These are phyloP conservation scores for Gambusia yucatana DNA, from an alignment of 2,797 vertebrate genomes.

Conservation along the genomic window DNA sequence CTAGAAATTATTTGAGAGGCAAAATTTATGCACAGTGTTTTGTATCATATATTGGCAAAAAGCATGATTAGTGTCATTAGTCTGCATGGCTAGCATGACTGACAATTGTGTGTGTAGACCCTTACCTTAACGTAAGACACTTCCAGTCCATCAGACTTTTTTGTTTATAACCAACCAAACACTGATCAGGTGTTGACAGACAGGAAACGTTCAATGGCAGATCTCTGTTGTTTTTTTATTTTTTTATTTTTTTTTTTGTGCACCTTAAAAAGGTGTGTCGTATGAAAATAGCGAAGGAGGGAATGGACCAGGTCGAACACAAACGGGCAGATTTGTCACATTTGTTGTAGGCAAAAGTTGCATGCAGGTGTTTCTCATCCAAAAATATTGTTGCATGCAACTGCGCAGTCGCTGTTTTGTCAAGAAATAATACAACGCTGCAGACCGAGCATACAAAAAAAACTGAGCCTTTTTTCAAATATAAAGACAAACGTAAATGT, in stretches of 20 bases:
- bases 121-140: background rate
- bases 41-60: background rate
- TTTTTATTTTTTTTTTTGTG: too few species aligned
- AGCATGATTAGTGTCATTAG: background rate
- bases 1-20: background rate
- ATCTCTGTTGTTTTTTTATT: too few species aligned
- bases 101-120: background rate
- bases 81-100: background rate
- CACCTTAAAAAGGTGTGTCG: background rate
- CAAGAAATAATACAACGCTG: background rate
- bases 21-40: background rate
- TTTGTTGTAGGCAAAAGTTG: background rate
- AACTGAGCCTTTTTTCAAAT: conserved; percentile 1
- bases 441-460: background rate
- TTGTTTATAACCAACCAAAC: background rate
- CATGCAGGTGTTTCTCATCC: background rate
- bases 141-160: background rate
- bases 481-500: background rate
- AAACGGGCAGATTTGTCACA: background rate
- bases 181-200: background rate
- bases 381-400: background rate
- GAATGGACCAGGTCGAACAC: background rate
- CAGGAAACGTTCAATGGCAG: background rate
- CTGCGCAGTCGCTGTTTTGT: background rate
- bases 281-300: background rate